phyloP scores from a whole-genome alignment of 1,140 invertebrate genomes.

The Lepidotrigona ventralis region DNA sequence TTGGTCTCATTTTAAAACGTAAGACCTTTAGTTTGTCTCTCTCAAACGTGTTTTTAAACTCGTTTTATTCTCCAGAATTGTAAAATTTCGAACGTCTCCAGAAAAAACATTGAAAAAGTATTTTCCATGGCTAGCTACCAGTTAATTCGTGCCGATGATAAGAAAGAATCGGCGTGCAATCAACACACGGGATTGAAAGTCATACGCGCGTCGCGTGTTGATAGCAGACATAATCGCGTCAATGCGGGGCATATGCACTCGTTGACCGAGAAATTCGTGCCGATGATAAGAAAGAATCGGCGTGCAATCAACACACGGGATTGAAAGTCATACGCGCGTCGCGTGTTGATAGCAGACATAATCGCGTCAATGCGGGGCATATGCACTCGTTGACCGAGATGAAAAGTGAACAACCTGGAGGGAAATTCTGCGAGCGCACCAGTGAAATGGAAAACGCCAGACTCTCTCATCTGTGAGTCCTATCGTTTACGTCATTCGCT shows the following conservation, averaged over 20 bases:
- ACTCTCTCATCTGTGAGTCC: slow-evolving; percentile 45
- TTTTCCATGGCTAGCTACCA: not conserved
- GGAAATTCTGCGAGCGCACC: slow-evolving; percentile 22
- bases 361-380: slow-evolving; percentile 51
- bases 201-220: slow-evolving; percentile 21
- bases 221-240: slow-evolving; percentile 32
- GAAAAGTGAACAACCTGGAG: slow-evolving; percentile 62
- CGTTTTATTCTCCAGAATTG: no score
- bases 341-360: slow-evolving; percentile 23
- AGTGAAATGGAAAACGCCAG: slow-evolving; percentile 49
- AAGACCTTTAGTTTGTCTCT: no score
- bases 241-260: slow-evolving; percentile 55
- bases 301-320: slow-evolving; percentile 39
- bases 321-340: slow-evolving; percentile 33
- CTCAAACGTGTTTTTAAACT: no score
- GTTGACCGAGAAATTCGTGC: slow-evolving; percentile 39
- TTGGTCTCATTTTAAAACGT: no score
- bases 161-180: slow-evolving; percentile 43
- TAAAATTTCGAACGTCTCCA: no score
- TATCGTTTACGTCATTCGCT: slow-evolving; percentile 35
- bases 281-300: slow-evolving; percentile 32
- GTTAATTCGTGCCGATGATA: not conserved
- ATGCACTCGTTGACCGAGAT: slow-evolving; percentile 55
- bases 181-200: slow-evolving; percentile 49
- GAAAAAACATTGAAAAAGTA: no score